phyloP scores from a whole-genome alignment of 1,140 invertebrate species.

The Macrobrachium nipponense region DNA sequence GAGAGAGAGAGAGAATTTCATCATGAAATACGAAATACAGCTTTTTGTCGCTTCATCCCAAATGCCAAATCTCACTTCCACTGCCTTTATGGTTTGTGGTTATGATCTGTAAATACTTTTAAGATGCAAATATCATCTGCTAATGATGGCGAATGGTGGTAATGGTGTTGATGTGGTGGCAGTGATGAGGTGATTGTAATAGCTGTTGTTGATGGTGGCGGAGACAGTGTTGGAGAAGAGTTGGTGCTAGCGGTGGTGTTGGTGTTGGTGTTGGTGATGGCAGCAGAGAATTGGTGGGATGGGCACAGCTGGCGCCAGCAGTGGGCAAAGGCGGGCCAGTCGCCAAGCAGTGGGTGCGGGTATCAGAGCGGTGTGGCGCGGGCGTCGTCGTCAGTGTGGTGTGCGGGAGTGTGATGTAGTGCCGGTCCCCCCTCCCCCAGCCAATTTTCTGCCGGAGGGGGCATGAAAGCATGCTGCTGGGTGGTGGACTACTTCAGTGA shows the following conservation, averaged over 20 bases:
- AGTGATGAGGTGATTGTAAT: neutral
- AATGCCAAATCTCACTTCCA: too few relatives aligned
- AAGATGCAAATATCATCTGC: too few relatives aligned
- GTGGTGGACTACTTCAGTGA: too few relatives aligned
- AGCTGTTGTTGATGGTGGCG: neutral
- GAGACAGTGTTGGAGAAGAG: neutral
- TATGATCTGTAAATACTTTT: too few relatives aligned
- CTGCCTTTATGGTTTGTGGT: too few relatives aligned
- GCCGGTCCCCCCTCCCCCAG: neutral
- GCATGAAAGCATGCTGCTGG: too few relatives aligned
- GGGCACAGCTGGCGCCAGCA: constrained; percentile 38
- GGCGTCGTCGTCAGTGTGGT: neutral
- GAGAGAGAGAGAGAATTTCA: too few relatives aligned
- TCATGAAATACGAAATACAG: too few relatives aligned
- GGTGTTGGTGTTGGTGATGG: constrained; percentile 33
- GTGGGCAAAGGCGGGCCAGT: constrained; percentile 22
- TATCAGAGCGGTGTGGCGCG: constrained; percentile 9
- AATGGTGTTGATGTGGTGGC: too few relatives aligned
- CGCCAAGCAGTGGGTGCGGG: constrained; percentile 15
- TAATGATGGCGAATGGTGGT: too few relatives aligned
- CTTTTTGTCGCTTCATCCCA: too few relatives aligned
- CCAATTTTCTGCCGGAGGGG: too few relatives aligned
- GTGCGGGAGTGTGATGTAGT: neutral
- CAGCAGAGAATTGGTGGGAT: constrained; percentile 8
- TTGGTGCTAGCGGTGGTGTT: neutral